These are phyloP conservation scores for Thaleichthys pacificus DNA, from an alignment of 2,797 vertebrate species.

Conservation along the genomic window DNA sequence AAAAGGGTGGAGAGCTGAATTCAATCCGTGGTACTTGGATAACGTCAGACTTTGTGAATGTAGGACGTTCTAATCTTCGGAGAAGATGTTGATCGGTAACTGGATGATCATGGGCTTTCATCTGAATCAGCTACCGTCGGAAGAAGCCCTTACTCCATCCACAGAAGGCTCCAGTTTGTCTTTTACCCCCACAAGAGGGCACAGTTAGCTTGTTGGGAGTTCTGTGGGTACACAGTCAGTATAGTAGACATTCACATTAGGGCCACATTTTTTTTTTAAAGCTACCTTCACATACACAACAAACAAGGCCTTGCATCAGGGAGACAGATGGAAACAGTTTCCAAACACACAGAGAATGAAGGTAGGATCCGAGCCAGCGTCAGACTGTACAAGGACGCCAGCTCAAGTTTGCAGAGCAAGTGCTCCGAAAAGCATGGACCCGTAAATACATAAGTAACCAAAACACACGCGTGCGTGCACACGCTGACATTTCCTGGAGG, in stretches of 20 bases:
- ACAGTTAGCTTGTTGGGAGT: constrained; percentile 26
- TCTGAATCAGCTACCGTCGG: too few species aligned
- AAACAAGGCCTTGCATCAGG: neutral
- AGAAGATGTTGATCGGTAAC: neutral
- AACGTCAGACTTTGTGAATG: constrained; percentile 23
- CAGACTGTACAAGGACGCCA: neutral
- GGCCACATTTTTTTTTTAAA: too few species aligned
- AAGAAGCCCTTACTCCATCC: too few species aligned
- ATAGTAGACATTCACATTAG: too few species aligned
- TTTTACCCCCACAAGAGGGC: constrained; percentile 37
- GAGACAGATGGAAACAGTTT: neutral
- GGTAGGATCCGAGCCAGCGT: neutral
- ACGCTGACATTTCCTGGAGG: constrained; percentile 12
- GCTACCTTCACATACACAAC: neutral
- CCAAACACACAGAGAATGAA: neutral
- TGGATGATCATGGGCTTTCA: neutral
- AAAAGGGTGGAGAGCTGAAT: constrained; percentile 26
- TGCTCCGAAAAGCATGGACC: constrained; percentile 11
- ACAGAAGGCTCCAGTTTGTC: neutral
- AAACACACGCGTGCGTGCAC: neutral
- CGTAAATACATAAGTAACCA: neutral
- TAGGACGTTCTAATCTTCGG: neutral
- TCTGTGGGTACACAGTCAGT: neutral
- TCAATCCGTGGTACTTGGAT: constrained; percentile 10
- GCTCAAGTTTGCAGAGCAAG: too few species aligned